Percentiles rank a stretch among this genome's conserved stretches.
Conservation (phyloP, 1,140 invertebrate species). For the Diorhabda elongata region DNA sequence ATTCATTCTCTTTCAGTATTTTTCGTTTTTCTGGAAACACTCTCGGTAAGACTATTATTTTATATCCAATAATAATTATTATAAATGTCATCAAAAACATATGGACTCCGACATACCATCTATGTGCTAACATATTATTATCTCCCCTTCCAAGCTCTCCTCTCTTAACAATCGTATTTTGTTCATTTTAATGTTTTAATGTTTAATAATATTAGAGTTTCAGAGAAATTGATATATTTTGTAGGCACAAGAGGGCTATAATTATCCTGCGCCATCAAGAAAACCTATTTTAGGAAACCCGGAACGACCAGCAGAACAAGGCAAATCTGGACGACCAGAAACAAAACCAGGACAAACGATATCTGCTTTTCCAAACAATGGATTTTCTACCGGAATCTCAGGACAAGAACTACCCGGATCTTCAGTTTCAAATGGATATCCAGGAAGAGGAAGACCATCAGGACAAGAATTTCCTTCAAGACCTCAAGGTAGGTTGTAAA, state of each 20-base stretch:
- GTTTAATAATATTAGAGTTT: too few species aligned
- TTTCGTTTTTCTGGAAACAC: conserved; percentile 11
- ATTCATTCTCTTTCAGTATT: conserved; percentile 22
- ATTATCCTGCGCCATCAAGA: conserved; percentile 53
- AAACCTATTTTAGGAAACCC: conserved; percentile 33
- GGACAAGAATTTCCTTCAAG: conserved; percentile 30
- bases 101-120: too few species aligned
- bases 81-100: too few species aligned
- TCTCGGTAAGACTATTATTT: conserved; percentile 14
- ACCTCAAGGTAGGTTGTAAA: not conserved
- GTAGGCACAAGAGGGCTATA: conserved; percentile 51
- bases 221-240: too few species aligned
- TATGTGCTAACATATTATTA: too few species aligned
- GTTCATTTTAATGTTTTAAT: too few species aligned
- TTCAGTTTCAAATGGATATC: conserved; percentile 12
- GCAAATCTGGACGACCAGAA: conserved; percentile 16
- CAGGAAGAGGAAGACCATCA: conserved; percentile 24
- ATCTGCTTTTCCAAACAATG: not conserved
- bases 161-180: too few species aligned
- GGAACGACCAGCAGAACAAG: conserved; percentile 7
- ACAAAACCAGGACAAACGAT: not conserved
- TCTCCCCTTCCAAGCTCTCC: too few species aligned
- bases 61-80: too few species aligned
- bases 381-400: not conserved
- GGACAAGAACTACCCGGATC: not conserved